These are phyloP conservation scores for Monochamus alternatus DNA, from an alignment of 2,888 invertebrate species.

Conservation along the genomic window DNA sequence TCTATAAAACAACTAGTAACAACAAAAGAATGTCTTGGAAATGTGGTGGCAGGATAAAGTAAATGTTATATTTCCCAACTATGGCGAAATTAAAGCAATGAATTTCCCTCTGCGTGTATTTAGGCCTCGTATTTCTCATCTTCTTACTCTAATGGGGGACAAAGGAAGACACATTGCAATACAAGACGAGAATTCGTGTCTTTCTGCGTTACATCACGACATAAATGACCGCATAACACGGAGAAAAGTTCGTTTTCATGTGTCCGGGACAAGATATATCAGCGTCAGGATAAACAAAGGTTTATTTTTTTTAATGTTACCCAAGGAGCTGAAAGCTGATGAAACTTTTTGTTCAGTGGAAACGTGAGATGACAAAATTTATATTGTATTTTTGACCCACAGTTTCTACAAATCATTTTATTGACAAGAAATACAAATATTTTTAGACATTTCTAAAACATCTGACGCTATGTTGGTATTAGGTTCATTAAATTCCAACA, in stretches of 20 bases:
- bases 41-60: too few species aligned
- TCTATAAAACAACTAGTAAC: background rate
- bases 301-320: background rate
- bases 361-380: background rate
- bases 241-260: slow-evolving; percentile 4
- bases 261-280: background rate
- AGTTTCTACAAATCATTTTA: background rate
- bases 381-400: background rate
- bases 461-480: too few species aligned
- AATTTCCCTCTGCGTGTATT: background rate
- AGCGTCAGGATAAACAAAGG: background rate
- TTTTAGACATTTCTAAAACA: too few species aligned
- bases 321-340: background rate
- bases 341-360: background rate
- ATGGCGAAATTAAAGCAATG: background rate
- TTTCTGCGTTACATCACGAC: slow-evolving; percentile 1
- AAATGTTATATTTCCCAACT: background rate
- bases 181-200: slow-evolving; percentile 15
- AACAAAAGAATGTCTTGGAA: too few species aligned
- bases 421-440: background rate
- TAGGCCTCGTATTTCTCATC: background rate
- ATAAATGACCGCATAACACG: slow-evolving; percentile 15
- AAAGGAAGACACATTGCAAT: slow-evolving; percentile 12
- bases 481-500: too few species aligned
- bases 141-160: background rate